Base-by-base conservation (phyloP, 1,140 invertebrate species). In the Berghia stephanieae region DNA sequence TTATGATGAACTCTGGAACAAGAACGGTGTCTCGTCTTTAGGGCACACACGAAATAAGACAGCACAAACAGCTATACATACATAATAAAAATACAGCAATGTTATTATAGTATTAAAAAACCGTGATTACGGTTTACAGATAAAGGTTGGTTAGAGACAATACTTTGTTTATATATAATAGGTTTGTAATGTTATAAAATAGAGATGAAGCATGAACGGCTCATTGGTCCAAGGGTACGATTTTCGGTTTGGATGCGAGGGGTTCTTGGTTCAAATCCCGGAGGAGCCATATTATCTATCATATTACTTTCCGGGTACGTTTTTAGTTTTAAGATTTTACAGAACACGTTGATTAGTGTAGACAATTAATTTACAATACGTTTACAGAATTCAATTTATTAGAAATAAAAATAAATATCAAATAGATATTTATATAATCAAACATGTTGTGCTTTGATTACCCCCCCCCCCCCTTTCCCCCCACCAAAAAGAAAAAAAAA, bases 401-500 rank as follows among this genome's bases (percentile, higher is more conserved):
- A n/a, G n/a, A n/a, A n/a, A n/a, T n/a, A n/a, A n/a, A n/a, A n/a
- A n/a, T n/a, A n/a, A n/a, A n/a, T n/a, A n/a, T n/a, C n/a, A n/a
- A n/a, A n/a, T n/a, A n/a, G n/a, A n/a, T n/a, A n/a, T n/a, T n/a
- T n/a, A n/a, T 27, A 60, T 16, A 27, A 27, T 60, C 10, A 16
- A 21, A 10, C 8, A 16, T 8, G 16, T 16, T 27, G 16, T 16
- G 24, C 10, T 6, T 27, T 21, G 8, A 16, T 16, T 16, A 27
- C 10, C 16, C 57, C 24, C 57, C 57, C 57, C 10, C 57, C 57
- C 57, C 57, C 57, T 27, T 27, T 27, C 57, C 57, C 57, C 57
- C 69, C 36, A n/a, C 16, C 21, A 27, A 68, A 63, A 21, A 63
- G 27, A 63, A 27, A 88, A 86, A 70, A 84, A 83, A 69, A 52